Conservation (phyloP, 2,113 vertebrate species). For the Coptodon rendalli region DNA sequence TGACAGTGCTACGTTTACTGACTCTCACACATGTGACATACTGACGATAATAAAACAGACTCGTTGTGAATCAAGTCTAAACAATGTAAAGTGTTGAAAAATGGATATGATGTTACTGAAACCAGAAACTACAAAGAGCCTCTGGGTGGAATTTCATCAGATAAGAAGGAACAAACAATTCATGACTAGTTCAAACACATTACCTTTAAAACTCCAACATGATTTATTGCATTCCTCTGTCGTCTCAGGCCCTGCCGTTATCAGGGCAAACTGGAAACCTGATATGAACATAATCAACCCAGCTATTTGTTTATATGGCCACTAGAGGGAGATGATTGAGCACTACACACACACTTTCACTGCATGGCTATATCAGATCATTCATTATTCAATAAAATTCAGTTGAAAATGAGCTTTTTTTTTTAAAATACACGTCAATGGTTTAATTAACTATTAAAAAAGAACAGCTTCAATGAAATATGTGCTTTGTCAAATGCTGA, state of each 20-base stretch:
- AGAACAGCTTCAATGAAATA: too few species aligned
- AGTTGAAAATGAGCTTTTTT: neutral
- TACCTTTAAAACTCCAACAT: neutral
- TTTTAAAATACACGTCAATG: rapidly evolving
- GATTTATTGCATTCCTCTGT: neutral
- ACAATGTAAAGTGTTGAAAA: rapidly evolving
- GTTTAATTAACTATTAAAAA: neutral
- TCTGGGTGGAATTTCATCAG: neutral
- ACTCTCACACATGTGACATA: neutral
- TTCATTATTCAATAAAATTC: neutral
- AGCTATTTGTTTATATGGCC: neutral
- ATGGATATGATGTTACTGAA: neutral
- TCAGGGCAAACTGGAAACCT: neutral
- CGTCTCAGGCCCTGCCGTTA: rapidly evolving
- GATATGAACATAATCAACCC: neutral
- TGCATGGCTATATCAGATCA: neutral
- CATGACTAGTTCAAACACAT: neutral
- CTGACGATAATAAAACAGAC: too few species aligned
- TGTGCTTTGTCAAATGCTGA: too few species aligned
- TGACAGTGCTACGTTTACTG: neutral
- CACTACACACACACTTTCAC: neutral
- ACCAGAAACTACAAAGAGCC: neutral
- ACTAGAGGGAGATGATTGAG: neutral
- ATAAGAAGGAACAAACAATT: neutral
- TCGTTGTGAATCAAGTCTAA: too few species aligned